Percentiles rank a stretch among this genome's conserved stretches.
Conservation (phyloP, 2,888 invertebrate genomes). For the Aquatica leii region DNA sequence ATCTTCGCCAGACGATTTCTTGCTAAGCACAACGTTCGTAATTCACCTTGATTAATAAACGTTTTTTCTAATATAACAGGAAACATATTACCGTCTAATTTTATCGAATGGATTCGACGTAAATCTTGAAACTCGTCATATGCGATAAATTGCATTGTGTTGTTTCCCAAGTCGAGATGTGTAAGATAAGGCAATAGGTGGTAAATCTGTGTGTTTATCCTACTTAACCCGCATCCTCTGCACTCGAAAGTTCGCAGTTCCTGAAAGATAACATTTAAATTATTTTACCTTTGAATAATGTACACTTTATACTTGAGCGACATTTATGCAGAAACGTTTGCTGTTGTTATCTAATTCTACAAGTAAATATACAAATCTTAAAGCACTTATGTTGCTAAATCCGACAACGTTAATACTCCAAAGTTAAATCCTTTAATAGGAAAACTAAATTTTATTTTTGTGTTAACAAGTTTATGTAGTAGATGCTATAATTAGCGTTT, state of each 20-base stretch:
- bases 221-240: slow-evolving; percentile 74
- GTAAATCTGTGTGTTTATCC: slow-evolving; percentile 82
- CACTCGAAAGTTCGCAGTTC: slow-evolving; percentile 76
- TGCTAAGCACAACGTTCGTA: slow-evolving; percentile 68
- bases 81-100: slow-evolving; percentile 79
- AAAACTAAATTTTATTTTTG: no score
- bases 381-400: no score
- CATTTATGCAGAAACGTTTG: slow-evolving; percentile 15
- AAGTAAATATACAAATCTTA: background rate
- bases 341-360: slow-evolving; percentile 9
- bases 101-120: slow-evolving; percentile 69
- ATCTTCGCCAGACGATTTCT: slow-evolving; percentile 79
- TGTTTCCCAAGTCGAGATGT: slow-evolving; percentile 79
- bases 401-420: no score
- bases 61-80: slow-evolving; percentile 78
- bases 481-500: no score
- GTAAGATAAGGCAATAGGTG: slow-evolving; percentile 76
- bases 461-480: no score
- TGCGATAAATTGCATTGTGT: slow-evolving; percentile 77
- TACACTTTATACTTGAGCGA: slow-evolving; percentile 17
- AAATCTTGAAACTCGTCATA: slow-evolving; percentile 77
- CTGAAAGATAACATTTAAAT: slow-evolving; percentile 60
- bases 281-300: slow-evolving; percentile 16
- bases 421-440: no score
- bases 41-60: slow-evolving; percentile 67